A percentile compares a stretch with the other conserved stretches of the same genome.
Evolutionary conservation across 2,888 invertebrate genomes (phyloP).

Genomic region (Plebejus anna): DNA sequence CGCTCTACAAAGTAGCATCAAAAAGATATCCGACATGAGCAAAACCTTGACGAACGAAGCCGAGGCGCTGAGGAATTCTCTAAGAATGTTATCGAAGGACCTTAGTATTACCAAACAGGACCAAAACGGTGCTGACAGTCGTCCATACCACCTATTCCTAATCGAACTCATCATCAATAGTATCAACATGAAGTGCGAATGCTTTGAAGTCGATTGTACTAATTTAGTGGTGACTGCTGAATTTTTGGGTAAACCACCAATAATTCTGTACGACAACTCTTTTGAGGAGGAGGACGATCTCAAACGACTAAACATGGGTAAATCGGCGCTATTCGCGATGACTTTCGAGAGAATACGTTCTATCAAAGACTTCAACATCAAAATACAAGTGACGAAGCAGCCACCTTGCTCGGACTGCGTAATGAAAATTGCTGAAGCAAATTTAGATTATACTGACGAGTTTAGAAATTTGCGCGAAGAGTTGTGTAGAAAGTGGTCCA

Average conservation of each 20-base stretch:
- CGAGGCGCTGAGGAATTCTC: constrained; percentile 62
- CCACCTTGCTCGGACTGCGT: constrained; percentile 67
- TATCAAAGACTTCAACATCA: constrained; percentile 60
- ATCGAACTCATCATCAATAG: constrained; percentile 70
- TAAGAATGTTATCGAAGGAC: constrained; percentile 59
- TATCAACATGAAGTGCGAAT: constrained; percentile 74
- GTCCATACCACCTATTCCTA: constrained; percentile 69
- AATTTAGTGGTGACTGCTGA: constrained; percentile 65
- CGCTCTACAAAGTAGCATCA: constrained; percentile 52
- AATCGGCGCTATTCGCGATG: constrained; percentile 71
- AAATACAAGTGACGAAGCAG: constrained; percentile 61
- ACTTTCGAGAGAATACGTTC: constrained; percentile 71
- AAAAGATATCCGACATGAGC: constrained; percentile 66
- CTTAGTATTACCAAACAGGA: constrained; percentile 59
- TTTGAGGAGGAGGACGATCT: constrained; percentile 64
- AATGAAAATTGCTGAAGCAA: constrained; percentile 63
- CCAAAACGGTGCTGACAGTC: constrained; percentile 52
- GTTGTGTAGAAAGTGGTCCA: constrained; percentile 62
- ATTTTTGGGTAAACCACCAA: constrained; percentile 66
- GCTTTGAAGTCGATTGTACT: constrained; percentile 66
- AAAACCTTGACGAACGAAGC: constrained; percentile 66
- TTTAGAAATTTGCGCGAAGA: constrained; percentile 59
- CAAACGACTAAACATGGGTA: constrained; percentile 62
- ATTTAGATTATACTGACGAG: constrained; percentile 62
- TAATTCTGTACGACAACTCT: constrained; percentile 62